Evolutionary conservation across 2,113 vertebrate species (phyloP).

Genomic region (Callipepla californica): DNA sequence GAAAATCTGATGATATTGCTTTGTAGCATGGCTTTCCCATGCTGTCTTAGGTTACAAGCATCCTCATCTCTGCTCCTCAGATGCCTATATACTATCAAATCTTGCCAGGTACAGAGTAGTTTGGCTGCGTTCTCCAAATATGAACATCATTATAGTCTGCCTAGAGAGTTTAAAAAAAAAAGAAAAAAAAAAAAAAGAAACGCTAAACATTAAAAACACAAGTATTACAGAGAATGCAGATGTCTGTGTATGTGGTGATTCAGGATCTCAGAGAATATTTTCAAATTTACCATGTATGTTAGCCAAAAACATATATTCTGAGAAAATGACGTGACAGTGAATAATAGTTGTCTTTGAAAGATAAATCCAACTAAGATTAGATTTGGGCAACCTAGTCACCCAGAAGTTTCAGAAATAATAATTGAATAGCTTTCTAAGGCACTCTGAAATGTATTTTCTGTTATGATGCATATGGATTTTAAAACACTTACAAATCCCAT

Average conservation of each 20-base stretch:
- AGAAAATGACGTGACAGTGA: fast-evolving
- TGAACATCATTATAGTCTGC: neutral
- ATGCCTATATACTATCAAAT: fast-evolving
- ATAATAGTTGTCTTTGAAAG: neutral
- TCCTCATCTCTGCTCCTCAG: neutral
- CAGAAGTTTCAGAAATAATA: neutral
- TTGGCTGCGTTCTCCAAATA: neutral
- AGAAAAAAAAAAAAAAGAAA: neutral
- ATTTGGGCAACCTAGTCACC: neutral
- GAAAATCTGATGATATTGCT: neutral
- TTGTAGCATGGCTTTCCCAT: fast-evolving
- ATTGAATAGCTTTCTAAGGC: neutral
- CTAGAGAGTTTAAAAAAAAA: neutral
- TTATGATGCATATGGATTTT: neutral
- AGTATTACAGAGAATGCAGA: neutral
- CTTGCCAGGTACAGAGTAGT: neutral
- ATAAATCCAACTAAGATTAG: neutral
- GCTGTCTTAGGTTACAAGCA: neutral
- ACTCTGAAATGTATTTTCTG: neutral
- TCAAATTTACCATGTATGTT: neutral
- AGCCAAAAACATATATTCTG: fast-evolving
- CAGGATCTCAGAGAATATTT: neutral
- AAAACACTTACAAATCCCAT: neutral
- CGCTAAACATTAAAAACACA: neutral
- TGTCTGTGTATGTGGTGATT: neutral